Evolutionary conservation across 1,140 invertebrate species (phyloP), one percentile per base, ranked within the genome.

Genomic region (Hesperophylax magnus): DNA sequence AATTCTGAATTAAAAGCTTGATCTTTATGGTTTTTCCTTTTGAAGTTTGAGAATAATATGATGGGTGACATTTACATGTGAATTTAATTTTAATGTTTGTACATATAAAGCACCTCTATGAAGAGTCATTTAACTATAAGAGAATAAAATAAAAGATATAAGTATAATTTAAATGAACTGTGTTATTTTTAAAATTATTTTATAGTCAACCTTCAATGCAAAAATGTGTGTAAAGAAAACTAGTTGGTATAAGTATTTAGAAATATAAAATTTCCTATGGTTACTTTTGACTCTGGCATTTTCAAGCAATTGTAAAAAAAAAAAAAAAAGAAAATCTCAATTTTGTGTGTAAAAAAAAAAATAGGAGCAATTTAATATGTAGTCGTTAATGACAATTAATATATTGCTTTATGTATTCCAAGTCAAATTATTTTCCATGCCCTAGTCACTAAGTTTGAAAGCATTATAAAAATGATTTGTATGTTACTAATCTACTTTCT

Each of bases 201-300:
- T 15, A 72, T 72, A 72, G 69, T 72, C 69, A 72, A 52, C 69
- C 22, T 72, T 18, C 69, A 72, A 72, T 72, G 69, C 69, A 72
- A 72, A 72, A 67, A 67, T 67, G 20, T 61, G 58, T 67, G 31
- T 67, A 31, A 61, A 67, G 9, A 67, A 67, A 65, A 27, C 24
- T 67, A 67, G 22, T n/a, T n/a, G n/a, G 11, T 27, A 39, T 27
- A 27, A 67, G 22, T 27, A 31, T 17, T 14, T 67, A 39, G 27
- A 61, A 5, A 5, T 61, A 61, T 22, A 61, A 22, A 61, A 61
- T 61, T 14, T 61, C 24, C 24, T 47, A 47, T 61, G 24, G 24
- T 61, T 24, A 9, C 58, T 61, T 22, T 61, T 20, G 18, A 61
- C 24, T n/a, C 8, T 18, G 58, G 58, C 58, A 61, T 61, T 60